Percentiles rank a stretch among this genome's conserved stretches.
phyloP scores from a whole-genome alignment of 2,888 invertebrate species.

The Apamea sordens region DNA sequence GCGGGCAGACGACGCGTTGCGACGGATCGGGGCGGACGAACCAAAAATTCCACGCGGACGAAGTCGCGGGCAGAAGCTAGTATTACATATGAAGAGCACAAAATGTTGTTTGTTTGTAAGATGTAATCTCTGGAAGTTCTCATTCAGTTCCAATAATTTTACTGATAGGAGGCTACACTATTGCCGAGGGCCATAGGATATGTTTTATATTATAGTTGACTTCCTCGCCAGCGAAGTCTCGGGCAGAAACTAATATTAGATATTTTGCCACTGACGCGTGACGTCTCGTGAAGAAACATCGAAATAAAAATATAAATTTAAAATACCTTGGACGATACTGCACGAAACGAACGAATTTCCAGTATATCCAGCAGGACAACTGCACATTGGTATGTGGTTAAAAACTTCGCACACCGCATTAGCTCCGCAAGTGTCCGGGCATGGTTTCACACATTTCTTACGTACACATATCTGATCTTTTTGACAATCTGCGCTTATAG shows the following conservation, averaged over 20 bases:
- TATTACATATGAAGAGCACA: background rate
- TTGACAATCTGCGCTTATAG: constrained; percentile 93
- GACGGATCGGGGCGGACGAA: too few relatives aligned
- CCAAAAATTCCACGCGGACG: too few relatives aligned
- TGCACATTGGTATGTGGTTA: constrained; percentile 94
- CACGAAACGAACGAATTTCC: constrained; percentile 95
- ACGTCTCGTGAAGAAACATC: background rate
- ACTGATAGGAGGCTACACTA: background rate
- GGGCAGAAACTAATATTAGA: background rate
- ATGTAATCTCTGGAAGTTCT: background rate
- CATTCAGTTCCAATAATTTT: background rate
- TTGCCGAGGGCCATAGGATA: background rate
- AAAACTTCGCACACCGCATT: constrained; percentile 94
- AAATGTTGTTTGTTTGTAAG: background rate
- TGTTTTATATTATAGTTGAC: background rate
- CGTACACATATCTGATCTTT: constrained; percentile 92
- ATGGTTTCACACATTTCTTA: constrained; percentile 94
- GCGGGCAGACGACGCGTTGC: too few relatives aligned
- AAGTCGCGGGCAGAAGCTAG: too few relatives aligned
- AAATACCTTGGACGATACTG: constrained; percentile 88
- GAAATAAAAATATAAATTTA: background rate
- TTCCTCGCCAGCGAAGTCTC: background rate
- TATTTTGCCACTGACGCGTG: background rate
- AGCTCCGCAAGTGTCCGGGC: constrained; percentile 94
- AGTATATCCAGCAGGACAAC: constrained; percentile 92